These are phyloP conservation scores for Synanthedon formicaeformis DNA, from an alignment of 2,888 invertebrate genomes.

Conservation along the genomic window DNA sequence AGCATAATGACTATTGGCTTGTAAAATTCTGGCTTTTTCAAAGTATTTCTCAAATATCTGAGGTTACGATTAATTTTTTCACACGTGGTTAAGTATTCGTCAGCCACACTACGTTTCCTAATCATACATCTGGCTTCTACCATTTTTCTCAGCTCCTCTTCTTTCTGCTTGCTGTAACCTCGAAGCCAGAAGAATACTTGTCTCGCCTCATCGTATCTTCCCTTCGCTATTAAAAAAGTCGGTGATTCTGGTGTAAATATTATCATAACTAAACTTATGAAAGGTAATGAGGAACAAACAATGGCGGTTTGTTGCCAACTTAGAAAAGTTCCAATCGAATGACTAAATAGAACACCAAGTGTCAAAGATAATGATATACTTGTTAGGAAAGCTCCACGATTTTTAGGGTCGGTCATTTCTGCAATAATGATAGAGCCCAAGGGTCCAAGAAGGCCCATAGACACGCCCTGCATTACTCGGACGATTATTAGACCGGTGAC, in stretches of 20 bases:
- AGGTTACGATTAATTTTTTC: conserved; percentile 24
- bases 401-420: conserved; percentile 71
- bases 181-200: conserved; percentile 70
- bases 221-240: conserved; percentile 73
- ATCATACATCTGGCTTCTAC: conserved; percentile 45
- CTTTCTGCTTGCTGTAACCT: conserved; percentile 47
- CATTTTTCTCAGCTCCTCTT: conserved; percentile 59
- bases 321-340: conserved; percentile 71
- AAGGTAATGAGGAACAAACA: conserved; percentile 59
- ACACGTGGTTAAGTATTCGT: conserved; percentile 23
- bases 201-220: conserved; percentile 66
- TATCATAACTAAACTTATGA: conserved; percentile 63
- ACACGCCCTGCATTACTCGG: conserved; percentile 64
- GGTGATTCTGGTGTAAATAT: conserved; percentile 75
- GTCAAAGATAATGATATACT: conserved; percentile 72
- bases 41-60: conserved; percentile 30
- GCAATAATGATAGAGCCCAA: conserved; percentile 69
- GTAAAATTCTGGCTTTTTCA: conserved; percentile 65
- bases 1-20: conserved; percentile 73
- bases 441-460: conserved; percentile 70
- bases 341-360: conserved; percentile 72
- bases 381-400: conserved; percentile 73
- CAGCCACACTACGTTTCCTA: conserved; percentile 37
- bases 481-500: conserved; percentile 56
- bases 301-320: conserved; percentile 71